Conservation (phyloP, 1,140 invertebrate genomes). For the Drosophila watanabei region DNA sequence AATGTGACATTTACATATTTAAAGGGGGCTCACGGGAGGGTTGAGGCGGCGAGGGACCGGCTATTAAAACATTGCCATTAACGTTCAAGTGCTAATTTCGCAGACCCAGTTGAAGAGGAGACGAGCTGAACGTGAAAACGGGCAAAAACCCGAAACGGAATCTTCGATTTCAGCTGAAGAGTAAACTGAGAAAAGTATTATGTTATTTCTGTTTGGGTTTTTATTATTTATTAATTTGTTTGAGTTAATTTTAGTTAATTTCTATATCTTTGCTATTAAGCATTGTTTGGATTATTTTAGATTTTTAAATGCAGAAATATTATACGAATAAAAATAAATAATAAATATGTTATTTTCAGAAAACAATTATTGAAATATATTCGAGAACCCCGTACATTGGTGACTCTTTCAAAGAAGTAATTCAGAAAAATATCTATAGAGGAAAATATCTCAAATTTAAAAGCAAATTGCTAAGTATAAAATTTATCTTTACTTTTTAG, state of each 20-base stretch:
- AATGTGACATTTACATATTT: slow-evolving; percentile 67
- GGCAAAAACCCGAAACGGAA: slow-evolving; percentile 27
- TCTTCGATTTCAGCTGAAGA: slow-evolving; percentile 29
- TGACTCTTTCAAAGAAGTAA: too few species aligned
- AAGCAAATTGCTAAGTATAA: background rate
- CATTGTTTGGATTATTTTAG: too few species aligned
- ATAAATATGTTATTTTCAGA: too few species aligned
- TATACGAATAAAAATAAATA: too few species aligned
- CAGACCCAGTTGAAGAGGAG: slow-evolving; percentile 49
- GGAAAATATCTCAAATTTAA: background rate
- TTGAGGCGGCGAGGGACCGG: slow-evolving; percentile 36
- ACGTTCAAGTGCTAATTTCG: slow-evolving; percentile 78
- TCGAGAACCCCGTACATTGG: too few species aligned
- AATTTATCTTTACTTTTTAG: background rate
- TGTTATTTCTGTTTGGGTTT: too few species aligned
- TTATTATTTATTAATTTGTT: background rate
- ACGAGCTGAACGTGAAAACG: slow-evolving; percentile 18
- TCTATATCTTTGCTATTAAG: too few species aligned
- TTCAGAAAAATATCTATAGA: background rate
- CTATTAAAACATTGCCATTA: slow-evolving; percentile 79
- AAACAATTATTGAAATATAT: too few species aligned
- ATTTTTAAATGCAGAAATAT: too few species aligned
- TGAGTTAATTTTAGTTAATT: too few species aligned
- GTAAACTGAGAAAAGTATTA: background rate
- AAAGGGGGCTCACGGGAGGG: slow-evolving; percentile 4